A percentile compares a stretch with the other conserved stretches of the same genome.
These are phyloP conservation scores for Rhodophaea formosa DNA, from an alignment of 2,888 invertebrate species.

Conservation along the genomic window DNA sequence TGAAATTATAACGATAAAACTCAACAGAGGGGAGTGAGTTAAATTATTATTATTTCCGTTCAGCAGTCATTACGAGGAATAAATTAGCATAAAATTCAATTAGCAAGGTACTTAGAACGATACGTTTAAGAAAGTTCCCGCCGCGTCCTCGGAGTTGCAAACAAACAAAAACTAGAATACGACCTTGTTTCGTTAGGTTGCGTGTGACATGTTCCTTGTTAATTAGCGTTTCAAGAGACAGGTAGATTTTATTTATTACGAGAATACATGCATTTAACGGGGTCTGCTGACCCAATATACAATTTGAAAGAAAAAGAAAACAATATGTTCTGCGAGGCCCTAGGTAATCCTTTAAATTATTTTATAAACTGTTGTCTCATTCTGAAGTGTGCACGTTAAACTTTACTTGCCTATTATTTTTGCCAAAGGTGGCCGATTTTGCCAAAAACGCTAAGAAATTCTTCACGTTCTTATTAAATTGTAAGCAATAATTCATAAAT, in stretches of 20 bases:
- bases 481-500: too few species aligned
- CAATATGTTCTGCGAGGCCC: too few species aligned
- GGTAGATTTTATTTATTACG: neutral
- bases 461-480: too few species aligned
- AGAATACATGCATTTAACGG: too few species aligned
- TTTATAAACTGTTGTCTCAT: too few species aligned
- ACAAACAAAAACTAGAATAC: conserved; percentile 23
- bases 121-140: conserved; percentile 46
- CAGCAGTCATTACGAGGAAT: conserved; percentile 48
- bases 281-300: too few species aligned
- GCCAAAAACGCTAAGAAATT: too few species aligned
- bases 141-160: conserved; percentile 5
- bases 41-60: conserved; percentile 32
- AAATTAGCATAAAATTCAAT: conserved; percentile 58
- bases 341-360: too few species aligned
- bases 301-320: too few species aligned
- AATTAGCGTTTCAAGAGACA: neutral
- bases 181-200: conserved; percentile 5
- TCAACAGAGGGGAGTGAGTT: conserved; percentile 9
- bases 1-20: conserved; percentile 13
- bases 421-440: too few species aligned
- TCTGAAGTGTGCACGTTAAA: too few species aligned
- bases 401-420: too few species aligned
- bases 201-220: neutral
- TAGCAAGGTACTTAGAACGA: conserved; percentile 47